Base-by-base conservation (phyloP, 2,888 invertebrate species). In the Cerceris ruficornis region DNA sequence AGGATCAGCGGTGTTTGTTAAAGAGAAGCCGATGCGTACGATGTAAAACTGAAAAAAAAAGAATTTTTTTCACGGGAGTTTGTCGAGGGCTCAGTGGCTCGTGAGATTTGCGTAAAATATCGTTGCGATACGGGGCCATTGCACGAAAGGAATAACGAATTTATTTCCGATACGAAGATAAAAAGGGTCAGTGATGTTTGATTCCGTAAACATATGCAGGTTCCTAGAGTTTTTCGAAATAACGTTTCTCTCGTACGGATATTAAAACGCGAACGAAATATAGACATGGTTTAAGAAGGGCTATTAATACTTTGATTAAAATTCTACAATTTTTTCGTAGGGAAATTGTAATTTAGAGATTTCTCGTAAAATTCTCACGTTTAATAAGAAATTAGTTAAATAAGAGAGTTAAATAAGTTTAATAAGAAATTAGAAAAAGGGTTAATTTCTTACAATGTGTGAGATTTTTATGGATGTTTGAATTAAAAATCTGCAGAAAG, bases 81-180 rank as follows among this genome's bases (percentile, higher is more conserved):
- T 46, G 9, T 11, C 9, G 46, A 8, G 11, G 46, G 11, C 11
- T 46, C 11, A 46, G 8, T 11, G 46, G 11, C 8, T 8, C 5
- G 8, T 46, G 11, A 46, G 11, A 8, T 11, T 8, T 11, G 8
- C 11, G 46, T 11, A 46, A 14, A 52, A 52, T 52, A 52, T 14
- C 52, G 43, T 58, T 14, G 68, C 71, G 61, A 69, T 76, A 58
- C 58, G 65, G 59, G 68, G 69, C 64, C 77, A 69, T 67, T 65
- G 13, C 60, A 61, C 70, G 46, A 70, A 65, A 13, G 15, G 64
- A 70, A 81, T 81, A 70, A 81, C 68, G 58, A 73, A 77, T 81
- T 74, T 66, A 73, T 67, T 65, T 64, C 59, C 61, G 64, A 66
- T 41, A 61, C 67, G 49, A 60, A 49, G 13, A 28, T 39, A 46